A percentile compares a stretch with the other conserved stretches of the same genome.
Conservation (phyloP, 2,888 invertebrate genomes). For the Epirrita christyi region DNA sequence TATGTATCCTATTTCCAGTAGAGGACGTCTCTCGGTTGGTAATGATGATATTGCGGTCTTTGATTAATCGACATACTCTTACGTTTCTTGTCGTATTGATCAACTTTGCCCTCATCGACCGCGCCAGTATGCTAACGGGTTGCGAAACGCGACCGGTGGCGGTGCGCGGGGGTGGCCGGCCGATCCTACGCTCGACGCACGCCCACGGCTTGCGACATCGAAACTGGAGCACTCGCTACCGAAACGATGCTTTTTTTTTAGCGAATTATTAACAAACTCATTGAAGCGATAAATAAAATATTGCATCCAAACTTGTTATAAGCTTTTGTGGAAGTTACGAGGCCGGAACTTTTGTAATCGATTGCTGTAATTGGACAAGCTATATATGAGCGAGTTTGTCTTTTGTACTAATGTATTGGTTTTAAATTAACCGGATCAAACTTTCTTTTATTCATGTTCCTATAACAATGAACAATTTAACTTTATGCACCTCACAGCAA, state of each 20-base stretch:
- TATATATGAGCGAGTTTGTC: slow-evolving; percentile 24
- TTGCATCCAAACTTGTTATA: slow-evolving; percentile 50
- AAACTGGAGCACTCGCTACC: slow-evolving; percentile 75
- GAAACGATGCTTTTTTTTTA: slow-evolving; percentile 62
- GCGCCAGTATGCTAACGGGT: slow-evolving; percentile 58
- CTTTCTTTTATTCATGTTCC: slow-evolving; percentile 1
- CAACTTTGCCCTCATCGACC: slow-evolving; percentile 51
- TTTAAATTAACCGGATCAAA: slow-evolving; percentile 11
- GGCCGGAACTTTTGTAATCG: slow-evolving; percentile 40
- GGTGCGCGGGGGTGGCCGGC: slow-evolving; percentile 62
- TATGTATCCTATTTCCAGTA: no score
- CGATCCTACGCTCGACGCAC: slow-evolving; percentile 74
- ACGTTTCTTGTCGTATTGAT: slow-evolving; percentile 40
- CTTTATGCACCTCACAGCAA: no score
- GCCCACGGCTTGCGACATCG: slow-evolving; percentile 75
- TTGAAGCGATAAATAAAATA: slow-evolving; percentile 50
- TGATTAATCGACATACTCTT: background rate
- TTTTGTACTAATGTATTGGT: slow-evolving; percentile 21
- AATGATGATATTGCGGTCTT: background rate
- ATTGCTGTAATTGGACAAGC: slow-evolving; percentile 28
- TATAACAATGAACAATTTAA: no score
- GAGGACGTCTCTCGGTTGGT: no score
- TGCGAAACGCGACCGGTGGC: slow-evolving; percentile 45
- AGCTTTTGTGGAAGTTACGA: slow-evolving; percentile 43
- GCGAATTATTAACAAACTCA: slow-evolving; percentile 64